Evolutionary conservation across 2,113 vertebrate genomes (phyloP).

Genomic region (Notechis scutatus): DNA sequence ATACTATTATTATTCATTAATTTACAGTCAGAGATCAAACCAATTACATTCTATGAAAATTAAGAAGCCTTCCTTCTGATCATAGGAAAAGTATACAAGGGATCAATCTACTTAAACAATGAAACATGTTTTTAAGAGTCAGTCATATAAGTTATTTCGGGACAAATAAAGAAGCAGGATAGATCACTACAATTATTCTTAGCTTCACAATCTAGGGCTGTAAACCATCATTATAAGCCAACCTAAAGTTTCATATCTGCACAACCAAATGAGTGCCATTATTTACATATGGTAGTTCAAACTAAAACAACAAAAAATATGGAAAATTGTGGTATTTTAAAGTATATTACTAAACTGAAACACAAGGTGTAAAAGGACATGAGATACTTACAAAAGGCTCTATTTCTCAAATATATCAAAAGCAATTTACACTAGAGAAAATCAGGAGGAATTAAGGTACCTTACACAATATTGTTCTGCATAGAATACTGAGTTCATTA

Average conservation of each 20-base stretch:
- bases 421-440: not conserved
- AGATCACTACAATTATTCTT: not conserved
- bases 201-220: not conserved
- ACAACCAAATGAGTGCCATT: not conserved
- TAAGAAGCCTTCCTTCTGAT: not conserved
- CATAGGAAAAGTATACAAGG: not conserved
- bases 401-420: not conserved
- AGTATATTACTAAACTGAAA: not conserved
- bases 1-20: not conserved
- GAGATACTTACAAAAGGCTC: not conserved
- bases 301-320: not conserved
- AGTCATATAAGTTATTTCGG: not conserved
- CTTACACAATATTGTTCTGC: not conserved
- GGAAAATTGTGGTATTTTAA: not conserved
- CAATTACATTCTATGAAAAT: not conserved
- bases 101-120: not conserved
- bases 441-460: not conserved
- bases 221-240: not conserved
- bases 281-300: not conserved
- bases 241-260: not conserved
- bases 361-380: not conserved
- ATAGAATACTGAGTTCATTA: not conserved
- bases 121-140: not conserved
- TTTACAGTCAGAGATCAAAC: not conserved
- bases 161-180: not conserved